A percentile compares a stretch with the other conserved stretches of the same genome.
phyloP scores from a whole-genome alignment of 2,888 invertebrate genomes.

The Lasioglossum vierecki region DNA sequence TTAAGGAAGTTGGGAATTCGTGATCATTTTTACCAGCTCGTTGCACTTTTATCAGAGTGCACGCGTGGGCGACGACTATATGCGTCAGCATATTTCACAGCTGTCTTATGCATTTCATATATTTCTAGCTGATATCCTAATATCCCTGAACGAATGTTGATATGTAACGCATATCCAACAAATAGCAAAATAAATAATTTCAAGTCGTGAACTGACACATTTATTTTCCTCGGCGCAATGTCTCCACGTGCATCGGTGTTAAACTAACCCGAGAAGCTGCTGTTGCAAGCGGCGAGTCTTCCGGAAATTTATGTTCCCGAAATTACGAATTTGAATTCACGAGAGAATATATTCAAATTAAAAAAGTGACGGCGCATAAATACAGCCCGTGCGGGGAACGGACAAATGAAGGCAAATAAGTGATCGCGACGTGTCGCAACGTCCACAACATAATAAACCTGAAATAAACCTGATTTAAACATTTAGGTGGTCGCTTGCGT shows the following conservation, averaged over 20 bases:
- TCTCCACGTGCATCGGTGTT: background rate
- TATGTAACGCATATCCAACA: background rate
- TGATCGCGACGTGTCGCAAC: background rate
- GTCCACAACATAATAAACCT: conserved; percentile 21
- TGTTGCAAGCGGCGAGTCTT: background rate
- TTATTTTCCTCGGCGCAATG: background rate
- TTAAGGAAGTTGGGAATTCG: background rate
- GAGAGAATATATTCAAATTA: conserved; percentile 9
- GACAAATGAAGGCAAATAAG: conserved; percentile 19
- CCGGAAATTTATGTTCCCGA: background rate
- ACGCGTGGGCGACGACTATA: background rate
- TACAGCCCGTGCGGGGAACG: background rate
- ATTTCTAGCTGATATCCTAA: background rate
- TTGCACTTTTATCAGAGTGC: background rate
- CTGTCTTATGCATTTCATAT: background rate
- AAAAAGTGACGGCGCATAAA: background rate
- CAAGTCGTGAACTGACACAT: background rate
- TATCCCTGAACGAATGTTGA: background rate
- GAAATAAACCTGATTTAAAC: conserved; percentile 6
- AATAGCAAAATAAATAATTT: background rate
- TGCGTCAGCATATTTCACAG: background rate
- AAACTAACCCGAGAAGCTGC: background rate
- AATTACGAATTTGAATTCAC: background rate
- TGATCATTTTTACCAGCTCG: background rate
- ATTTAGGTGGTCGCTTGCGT: background rate